Percentiles rank a stretch among this genome's conserved stretches.
These are phyloP conservation scores for Alethe castanea DNA, from an alignment of 2,113 vertebrate genomes.

Conservation along the genomic window DNA sequence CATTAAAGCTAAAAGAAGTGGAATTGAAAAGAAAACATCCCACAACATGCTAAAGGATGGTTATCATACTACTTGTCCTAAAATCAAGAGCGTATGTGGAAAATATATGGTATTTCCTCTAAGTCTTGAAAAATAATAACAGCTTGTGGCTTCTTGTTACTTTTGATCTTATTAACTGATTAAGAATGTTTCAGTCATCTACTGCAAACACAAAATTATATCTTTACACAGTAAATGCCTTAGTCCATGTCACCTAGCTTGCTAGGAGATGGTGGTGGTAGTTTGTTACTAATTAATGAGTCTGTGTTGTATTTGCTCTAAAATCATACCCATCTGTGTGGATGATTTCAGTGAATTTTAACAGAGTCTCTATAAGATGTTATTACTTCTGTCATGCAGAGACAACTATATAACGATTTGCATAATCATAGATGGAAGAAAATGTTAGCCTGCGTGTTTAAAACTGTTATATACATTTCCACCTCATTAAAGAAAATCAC, in stretches of 20 bases:
- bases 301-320: slow-evolving; percentile 12
- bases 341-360: slow-evolving; percentile 38
- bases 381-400: not conserved
- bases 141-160: not conserved
- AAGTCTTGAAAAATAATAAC: not conserved
- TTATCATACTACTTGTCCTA: not conserved
- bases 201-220: not conserved
- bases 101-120: not conserved
- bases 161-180: not conserved
- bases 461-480: slow-evolving; percentile 35
- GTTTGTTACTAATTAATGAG: slow-evolving; percentile 39
- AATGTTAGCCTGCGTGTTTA: slow-evolving; percentile 21
- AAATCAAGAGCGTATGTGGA: not conserved
- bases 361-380: slow-evolving; percentile 28
- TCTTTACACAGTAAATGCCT: not conserved
- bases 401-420: slow-evolving; percentile 10
- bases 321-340: slow-evolving; percentile 29
- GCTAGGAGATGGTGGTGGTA: not conserved
- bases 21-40: not conserved
- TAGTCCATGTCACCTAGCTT: not conserved
- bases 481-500: slow-evolving; percentile 44
- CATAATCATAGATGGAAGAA: slow-evolving; percentile 34
- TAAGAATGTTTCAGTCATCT: not conserved
- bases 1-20: not conserved
- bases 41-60: not conserved